These are phyloP conservation scores for Hoplostethus mediterraneus DNA, from an alignment of 2,797 vertebrate species.

Conservation along the genomic window DNA sequence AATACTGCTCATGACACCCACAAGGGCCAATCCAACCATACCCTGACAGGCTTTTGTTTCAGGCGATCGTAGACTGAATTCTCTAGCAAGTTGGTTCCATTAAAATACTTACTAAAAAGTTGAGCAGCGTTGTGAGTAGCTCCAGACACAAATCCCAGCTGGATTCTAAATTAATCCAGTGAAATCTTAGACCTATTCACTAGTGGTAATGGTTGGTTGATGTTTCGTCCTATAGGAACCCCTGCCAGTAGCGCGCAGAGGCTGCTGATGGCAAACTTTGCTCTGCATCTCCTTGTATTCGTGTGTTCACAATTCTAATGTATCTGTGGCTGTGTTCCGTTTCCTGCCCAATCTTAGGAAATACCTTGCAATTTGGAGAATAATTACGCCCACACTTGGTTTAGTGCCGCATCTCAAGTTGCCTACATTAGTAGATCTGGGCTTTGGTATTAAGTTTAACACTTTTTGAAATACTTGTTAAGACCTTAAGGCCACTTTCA, in stretches of 20 bases:
- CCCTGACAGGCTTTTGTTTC: conserved; percentile 10
- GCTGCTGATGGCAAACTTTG: neutral
- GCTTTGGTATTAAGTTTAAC: too few relatives aligned
- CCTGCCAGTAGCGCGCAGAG: too few relatives aligned
- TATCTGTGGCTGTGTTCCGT: conserved; percentile 36
- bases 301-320: neutral
- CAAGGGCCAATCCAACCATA: too few relatives aligned
- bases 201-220: too few relatives aligned
- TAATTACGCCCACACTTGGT: conserved; percentile 4
- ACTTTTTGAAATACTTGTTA: neutral
- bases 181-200: too few relatives aligned
- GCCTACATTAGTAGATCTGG: conserved; percentile 12
- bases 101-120: neutral
- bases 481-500: neutral
- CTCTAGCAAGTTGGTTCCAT: too few relatives aligned
- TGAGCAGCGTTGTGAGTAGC: conserved; percentile 31
- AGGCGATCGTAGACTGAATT: neutral
- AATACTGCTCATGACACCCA: too few relatives aligned
- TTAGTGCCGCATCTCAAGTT: conserved; percentile 34
- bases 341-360: conserved; percentile 17
- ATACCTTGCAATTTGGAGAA: conserved; percentile 6
- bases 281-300: conserved; percentile 14
- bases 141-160: conserved; percentile 23
- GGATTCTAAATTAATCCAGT: conserved; percentile 27
- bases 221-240: too few relatives aligned